phyloP scores from a whole-genome alignment of 2,797 vertebrate genomes.

The Sphaeramia orbicularis region DNA sequence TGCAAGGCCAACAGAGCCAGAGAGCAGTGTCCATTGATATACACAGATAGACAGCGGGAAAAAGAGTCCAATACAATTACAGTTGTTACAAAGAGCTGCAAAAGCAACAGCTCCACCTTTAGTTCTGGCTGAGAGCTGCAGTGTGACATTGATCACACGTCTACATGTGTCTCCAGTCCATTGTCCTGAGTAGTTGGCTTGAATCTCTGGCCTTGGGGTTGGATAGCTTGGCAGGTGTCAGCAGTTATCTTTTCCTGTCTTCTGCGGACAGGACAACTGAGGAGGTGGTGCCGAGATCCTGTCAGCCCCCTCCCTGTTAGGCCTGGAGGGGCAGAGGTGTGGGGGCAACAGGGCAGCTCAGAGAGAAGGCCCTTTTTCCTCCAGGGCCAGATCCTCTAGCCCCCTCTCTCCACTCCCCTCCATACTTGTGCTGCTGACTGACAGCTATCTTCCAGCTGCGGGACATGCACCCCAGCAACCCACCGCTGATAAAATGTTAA shows the following conservation, averaged over 20 bases:
- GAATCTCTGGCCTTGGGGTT: conserved; percentile 64
- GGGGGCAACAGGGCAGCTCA: conserved; percentile 65
- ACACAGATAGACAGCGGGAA: conserved; percentile 44
- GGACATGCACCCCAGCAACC: conserved; percentile 79
- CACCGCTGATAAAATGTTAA: conserved; percentile 90
- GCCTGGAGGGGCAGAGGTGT: conserved; percentile 62
- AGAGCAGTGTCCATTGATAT: conserved; percentile 58
- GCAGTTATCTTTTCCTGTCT: conserved; percentile 78
- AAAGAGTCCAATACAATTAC: conserved; percentile 31
- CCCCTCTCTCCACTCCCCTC: conserved; percentile 46
- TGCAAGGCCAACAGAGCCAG: conserved; percentile 71
- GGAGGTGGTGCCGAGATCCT: conserved; percentile 68
- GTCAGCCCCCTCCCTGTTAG: conserved; percentile 76
- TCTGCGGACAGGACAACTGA: conserved; percentile 74
- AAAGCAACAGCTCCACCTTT: conserved; percentile 65
- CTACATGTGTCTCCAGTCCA: conserved; percentile 56
- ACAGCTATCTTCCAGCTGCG: conserved; percentile 86
- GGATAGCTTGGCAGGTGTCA: conserved; percentile 80
- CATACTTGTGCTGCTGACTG: conserved; percentile 77
- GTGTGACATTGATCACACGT: conserved; percentile 51
- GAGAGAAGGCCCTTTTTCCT: conserved; percentile 59
- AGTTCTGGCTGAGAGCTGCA: conserved; percentile 50
- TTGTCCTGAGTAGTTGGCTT: conserved; percentile 69
- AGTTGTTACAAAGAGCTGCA: conserved; percentile 24
- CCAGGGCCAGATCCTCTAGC: conserved; percentile 68